Percentiles rank a stretch among this genome's conserved stretches.
These are phyloP conservation scores for Sylvicola fuscatus DNA, from an alignment of 2,888 invertebrate genomes.

Conservation along the genomic window DNA sequence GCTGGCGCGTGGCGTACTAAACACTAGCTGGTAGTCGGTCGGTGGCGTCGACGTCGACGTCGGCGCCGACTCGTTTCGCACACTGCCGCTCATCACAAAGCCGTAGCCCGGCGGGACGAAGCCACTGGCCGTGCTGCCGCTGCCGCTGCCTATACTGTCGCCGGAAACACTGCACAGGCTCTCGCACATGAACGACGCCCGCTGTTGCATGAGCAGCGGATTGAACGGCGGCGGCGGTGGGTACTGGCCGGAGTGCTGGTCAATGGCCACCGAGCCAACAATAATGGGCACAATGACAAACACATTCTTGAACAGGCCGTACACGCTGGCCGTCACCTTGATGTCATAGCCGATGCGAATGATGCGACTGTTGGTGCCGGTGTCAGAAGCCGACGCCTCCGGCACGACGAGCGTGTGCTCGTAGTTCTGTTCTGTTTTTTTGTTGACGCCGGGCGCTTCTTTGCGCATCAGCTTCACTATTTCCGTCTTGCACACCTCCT, in stretches of 20 bases:
- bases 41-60: not conserved
- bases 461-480: conserved; percentile 17
- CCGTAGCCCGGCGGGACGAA: too few relatives aligned
- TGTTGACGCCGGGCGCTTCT: conserved; percentile 23
- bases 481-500: conserved; percentile 18
- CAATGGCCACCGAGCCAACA: conserved; percentile 13
- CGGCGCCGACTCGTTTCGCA: too few relatives aligned
- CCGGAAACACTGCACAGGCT: too few relatives aligned
- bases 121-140: not conserved
- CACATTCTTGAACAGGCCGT: conserved; percentile 23
- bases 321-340: conserved; percentile 21
- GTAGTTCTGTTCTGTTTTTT: conserved; percentile 22
- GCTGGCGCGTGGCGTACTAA: not conserved
- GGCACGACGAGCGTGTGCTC: conserved; percentile 23
- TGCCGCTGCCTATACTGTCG: not conserved
- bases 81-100: too few relatives aligned
- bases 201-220: too few relatives aligned
- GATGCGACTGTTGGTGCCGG: conserved; percentile 13
- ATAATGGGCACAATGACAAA: conserved; percentile 18
- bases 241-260: not conserved
- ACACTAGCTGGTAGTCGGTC: not conserved
- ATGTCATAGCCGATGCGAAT: conserved; percentile 20
- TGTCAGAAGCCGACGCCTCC: conserved; percentile 18
- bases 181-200: too few relatives aligned
- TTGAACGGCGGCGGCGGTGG: not conserved